Evolutionary conservation across 2,113 vertebrate species (phyloP).

Genomic region (Nothoprocta perdicaria): DNA sequence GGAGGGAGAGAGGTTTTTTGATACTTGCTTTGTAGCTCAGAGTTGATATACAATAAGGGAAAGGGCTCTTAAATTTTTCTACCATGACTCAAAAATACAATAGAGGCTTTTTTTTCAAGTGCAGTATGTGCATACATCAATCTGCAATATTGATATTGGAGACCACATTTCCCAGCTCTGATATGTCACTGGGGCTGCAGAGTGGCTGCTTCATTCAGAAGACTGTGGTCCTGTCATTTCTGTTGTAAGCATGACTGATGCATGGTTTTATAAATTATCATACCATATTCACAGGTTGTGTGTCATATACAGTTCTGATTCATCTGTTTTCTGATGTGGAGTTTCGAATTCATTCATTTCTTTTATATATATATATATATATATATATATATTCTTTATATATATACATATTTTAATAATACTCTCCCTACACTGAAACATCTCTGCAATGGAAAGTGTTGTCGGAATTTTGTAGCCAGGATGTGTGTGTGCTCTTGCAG

Average conservation of each 20-base stretch:
- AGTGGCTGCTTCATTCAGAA: not conserved
- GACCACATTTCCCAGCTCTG: not conserved
- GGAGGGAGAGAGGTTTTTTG: not conserved
- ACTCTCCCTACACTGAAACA: not conserved
- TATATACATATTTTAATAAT: not conserved
- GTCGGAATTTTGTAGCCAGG: not conserved
- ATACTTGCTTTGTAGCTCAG: not conserved
- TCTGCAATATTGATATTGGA: not conserved
- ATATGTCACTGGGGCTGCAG: not conserved
- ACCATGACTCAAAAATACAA: not conserved
- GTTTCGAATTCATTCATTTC: not conserved
- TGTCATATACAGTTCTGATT: not conserved
- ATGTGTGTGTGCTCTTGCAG: not conserved
- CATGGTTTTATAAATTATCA: slow-evolving; percentile 12
- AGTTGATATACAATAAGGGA: not conserved
- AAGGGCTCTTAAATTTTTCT: not conserved
- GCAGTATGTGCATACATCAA: not conserved
- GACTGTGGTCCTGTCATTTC: not conserved
- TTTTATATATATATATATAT: not conserved
- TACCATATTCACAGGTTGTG: not conserved
- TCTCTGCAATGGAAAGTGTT: not conserved
- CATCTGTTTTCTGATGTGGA: not conserved
- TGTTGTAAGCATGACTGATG: not conserved
- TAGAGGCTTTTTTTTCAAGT: not conserved
- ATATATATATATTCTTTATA: not conserved